Percentiles rank a stretch among this genome's conserved stretches.
Conservation (phyloP, 2,888 invertebrate species). For the Epinotia brunnichana region DNA sequence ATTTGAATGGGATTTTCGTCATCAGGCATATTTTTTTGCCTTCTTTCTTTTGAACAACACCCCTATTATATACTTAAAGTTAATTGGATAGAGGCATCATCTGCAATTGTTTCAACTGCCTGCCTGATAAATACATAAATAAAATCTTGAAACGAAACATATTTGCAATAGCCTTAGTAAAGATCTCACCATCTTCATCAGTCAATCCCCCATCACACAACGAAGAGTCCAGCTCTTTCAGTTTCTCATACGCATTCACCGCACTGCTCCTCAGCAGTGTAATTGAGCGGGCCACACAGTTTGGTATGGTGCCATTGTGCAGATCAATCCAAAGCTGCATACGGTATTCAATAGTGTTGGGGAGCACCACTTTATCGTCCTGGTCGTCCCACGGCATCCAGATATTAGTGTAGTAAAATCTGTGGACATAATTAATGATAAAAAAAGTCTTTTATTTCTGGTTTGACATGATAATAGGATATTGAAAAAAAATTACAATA, state of each 20-base stretch:
- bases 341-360: constrained; percentile 76
- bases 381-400: constrained; percentile 89
- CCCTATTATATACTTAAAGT: no score
- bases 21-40: no score
- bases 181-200: constrained; percentile 72
- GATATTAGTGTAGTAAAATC: constrained; percentile 86
- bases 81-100: no score
- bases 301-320: constrained; percentile 72
- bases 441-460: no score
- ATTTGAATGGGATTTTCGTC: no score
- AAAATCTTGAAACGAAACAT: no score
- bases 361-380: constrained; percentile 83
- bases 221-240: constrained; percentile 71
- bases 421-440: constrained; percentile 47
- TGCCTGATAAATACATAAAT: no score
- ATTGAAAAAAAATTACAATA: no score
- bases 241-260: constrained; percentile 70
- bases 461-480: no score
- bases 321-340: constrained; percentile 77
- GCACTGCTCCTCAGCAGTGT: constrained; percentile 69
- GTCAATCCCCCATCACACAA: constrained; percentile 70
- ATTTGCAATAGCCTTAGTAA: background rate
- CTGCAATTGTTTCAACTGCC: no score
- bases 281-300: constrained; percentile 67
- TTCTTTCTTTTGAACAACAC: no score